These are phyloP conservation scores for Perodicticus potto DNA, from an alignment of 2,797 vertebrate species.

Conservation along the genomic window DNA sequence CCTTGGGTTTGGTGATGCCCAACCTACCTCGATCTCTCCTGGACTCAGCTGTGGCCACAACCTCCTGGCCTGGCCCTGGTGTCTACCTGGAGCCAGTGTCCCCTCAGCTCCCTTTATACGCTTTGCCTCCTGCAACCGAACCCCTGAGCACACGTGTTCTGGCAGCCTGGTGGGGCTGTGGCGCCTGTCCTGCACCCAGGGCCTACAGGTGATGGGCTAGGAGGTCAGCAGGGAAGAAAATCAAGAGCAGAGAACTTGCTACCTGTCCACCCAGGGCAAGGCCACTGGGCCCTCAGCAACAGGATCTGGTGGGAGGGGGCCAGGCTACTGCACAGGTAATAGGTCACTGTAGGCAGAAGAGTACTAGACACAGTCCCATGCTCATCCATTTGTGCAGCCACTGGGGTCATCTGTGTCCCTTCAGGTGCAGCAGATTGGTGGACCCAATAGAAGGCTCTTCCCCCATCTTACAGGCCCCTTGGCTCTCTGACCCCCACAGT, in stretches of 20 bases:
- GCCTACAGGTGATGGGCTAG: not conserved
- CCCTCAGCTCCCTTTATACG: not conserved
- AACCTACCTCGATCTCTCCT: not conserved
- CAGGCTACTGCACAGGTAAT: no score
- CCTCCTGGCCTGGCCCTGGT: not conserved
- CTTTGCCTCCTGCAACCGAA: not conserved
- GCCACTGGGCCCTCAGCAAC: not conserved
- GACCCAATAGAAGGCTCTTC: no score
- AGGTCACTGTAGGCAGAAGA: not conserved
- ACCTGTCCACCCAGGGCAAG: no score
- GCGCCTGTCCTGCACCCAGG: not conserved
- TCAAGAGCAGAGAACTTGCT: not conserved
- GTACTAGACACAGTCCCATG: no score
- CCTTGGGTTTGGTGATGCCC: not conserved
- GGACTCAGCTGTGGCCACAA: not conserved
- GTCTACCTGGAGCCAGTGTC: accelerated
- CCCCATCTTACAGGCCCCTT: not conserved
- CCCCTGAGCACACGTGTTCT: not conserved
- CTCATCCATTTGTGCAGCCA: not conserved
- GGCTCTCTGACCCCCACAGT: not conserved
- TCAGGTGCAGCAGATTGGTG: not conserved
- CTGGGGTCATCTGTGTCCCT: not conserved
- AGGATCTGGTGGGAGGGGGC: not conserved
- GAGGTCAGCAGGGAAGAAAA: not conserved
- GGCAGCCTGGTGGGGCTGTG: not conserved